A percentile compares a stretch with the other conserved stretches of the same genome.
Conservation (phyloP, 2,888 invertebrate species). For the Drosophila buzzatii region DNA sequence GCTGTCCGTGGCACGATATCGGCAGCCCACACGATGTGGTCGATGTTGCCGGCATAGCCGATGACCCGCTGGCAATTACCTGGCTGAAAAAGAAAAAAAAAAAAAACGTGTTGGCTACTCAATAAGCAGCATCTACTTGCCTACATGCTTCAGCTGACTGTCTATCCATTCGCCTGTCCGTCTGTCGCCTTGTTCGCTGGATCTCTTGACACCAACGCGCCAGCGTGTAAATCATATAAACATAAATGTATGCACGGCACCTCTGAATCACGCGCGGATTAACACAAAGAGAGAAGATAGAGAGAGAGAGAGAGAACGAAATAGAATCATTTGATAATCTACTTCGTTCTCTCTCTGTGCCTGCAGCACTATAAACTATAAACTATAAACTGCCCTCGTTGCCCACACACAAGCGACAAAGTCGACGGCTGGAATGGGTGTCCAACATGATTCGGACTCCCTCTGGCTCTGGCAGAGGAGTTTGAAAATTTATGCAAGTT, state of each 20-base stretch:
- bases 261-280: slow-evolving; percentile 66
- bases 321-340: too few relatives aligned
- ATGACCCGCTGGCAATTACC: slow-evolving; percentile 60
- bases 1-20: slow-evolving; percentile 43
- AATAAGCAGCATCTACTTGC: slow-evolving; percentile 32
- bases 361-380: slow-evolving; percentile 45
- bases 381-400: slow-evolving; percentile 33
- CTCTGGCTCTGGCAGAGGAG: slow-evolving; percentile 4
- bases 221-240: slow-evolving; percentile 55
- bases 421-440: not conserved
- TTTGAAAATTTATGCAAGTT: slow-evolving; percentile 76
- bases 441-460: not conserved
- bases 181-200: not conserved
- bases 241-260: slow-evolving; percentile 56
- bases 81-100: slow-evolving; percentile 10
- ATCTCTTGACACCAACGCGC: slow-evolving; percentile 54
- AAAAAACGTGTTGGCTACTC: slow-evolving; percentile 56
- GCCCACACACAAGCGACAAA: slow-evolving; percentile 49
- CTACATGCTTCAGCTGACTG: not conserved
- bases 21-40: slow-evolving; percentile 49
- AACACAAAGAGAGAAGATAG: slow-evolving; percentile 5
- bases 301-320: not conserved
- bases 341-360: too few relatives aligned
- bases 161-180: not conserved
- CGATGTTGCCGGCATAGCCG: slow-evolving; percentile 15